Evolutionary conservation across 2,113 vertebrate genomes (phyloP), one percentile per base, ranked within the genome.

Genomic region (Microcebus tavaratra): DNA sequence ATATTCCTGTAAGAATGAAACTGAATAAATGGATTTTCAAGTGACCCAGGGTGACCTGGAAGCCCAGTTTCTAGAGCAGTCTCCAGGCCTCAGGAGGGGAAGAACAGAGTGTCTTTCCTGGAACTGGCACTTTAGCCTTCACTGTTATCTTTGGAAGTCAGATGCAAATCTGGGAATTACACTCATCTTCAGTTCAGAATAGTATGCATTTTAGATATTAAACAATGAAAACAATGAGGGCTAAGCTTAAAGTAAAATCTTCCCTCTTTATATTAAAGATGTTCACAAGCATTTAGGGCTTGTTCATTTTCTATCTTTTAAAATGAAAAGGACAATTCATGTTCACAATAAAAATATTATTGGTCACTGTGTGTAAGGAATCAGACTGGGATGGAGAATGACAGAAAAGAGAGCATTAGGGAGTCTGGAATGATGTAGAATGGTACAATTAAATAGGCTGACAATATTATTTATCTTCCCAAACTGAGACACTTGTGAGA

Each of bases 1-100:
- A 76, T 55, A 85, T 50, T 91, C 34, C 63, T 57, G 76, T 89
- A 96, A 91, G 95, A 96, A 20, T 59, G 68, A 93, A 96, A 96
- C 31, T 72, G 83, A 96, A 84, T 83, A 97, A 75, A 78, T 86
- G 91, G 13, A 18, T 96, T 90, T 97, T 8, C 8, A 31, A 87
- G 39, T 63, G 39, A 80, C 59, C 34, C 76, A 95, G 95, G 83
- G 72, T 88, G 39, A 78, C 5, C 82, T 14, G 31, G 73, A 39
- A 91, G 29, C 67, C 9, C 17, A 13, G 57, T 14, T 53, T 53
- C 50, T 53, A 53, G 10, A 94, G 57, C 34, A 63, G 29, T 57
- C 23, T 13, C 39, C 13, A 21, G 34, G 3, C 57, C 55, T 89
- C 42, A 36, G 15, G 42, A 59, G 87, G 75, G 81, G 11, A 50